These are phyloP conservation scores for Campoplex capitator DNA, from an alignment of 2,888 invertebrate genomes.

Conservation along the genomic window DNA sequence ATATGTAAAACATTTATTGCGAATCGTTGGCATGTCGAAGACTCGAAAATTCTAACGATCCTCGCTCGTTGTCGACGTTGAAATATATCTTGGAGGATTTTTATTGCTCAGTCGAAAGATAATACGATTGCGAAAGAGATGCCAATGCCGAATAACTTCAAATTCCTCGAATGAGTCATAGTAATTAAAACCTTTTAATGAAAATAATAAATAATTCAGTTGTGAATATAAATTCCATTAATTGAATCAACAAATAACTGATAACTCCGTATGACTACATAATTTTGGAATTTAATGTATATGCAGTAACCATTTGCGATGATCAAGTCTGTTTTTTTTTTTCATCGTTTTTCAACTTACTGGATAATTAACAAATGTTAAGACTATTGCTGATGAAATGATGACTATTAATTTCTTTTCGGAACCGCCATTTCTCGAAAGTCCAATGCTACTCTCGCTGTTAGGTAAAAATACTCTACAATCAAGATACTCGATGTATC, in stretches of 20 bases:
- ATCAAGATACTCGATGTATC: not conserved
- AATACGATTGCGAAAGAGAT: not conserved
- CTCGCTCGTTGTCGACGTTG: not conserved
- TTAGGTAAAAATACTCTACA: not conserved
- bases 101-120: not conserved
- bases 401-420: constrained; percentile 5
- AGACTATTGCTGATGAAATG: not conserved
- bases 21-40: not conserved
- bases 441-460: not conserved
- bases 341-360: not conserved
- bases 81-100: not conserved
- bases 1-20: not conserved
- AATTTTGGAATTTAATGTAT: not conserved
- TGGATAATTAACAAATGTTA: not conserved
- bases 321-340: not conserved
- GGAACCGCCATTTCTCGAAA: not conserved
- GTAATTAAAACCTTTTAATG: not conserved
- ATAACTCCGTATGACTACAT: not conserved
- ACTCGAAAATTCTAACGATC: not conserved
- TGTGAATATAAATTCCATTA: not conserved
- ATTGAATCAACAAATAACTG: not conserved
- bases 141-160: not conserved
- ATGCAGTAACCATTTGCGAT: not conserved
- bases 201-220: constrained; percentile 3
- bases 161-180: not conserved